phyloP scores from a whole-genome alignment of 2,113 vertebrate genomes.

The Ameiurus melas region DNA sequence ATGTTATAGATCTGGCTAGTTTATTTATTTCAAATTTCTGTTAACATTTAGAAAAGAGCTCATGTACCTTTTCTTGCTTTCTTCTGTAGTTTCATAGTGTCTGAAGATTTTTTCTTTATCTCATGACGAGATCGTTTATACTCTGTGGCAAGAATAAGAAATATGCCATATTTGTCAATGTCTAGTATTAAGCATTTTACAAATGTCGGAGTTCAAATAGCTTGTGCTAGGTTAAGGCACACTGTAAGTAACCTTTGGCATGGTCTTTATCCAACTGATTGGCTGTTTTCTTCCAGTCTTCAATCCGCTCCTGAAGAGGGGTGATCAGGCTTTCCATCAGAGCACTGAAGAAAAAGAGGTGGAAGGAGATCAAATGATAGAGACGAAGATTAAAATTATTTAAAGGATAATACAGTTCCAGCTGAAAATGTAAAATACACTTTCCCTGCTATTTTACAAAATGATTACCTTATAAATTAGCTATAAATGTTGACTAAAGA shows the following conservation, averaged over 20 bases:
- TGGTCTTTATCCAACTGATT: slow-evolving; percentile 98
- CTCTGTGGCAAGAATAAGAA: slow-evolving; percentile 71
- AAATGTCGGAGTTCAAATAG: background rate
- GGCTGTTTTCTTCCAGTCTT: slow-evolving; percentile 97
- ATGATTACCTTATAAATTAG: background rate
- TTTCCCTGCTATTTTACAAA: background rate
- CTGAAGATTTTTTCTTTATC: slow-evolving; percentile 98
- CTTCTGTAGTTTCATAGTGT: slow-evolving; percentile 97
- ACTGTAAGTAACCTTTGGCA: slow-evolving; percentile 80
- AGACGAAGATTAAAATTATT: background rate
- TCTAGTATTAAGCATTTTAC: background rate
- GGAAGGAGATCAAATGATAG: background rate
- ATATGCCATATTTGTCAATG: background rate
- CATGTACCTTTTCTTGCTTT: slow-evolving; percentile 93
- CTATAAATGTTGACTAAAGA: background rate
- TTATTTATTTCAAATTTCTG: background rate
- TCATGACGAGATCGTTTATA: slow-evolving; percentile 97
- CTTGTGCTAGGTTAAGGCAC: background rate
- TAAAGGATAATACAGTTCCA: background rate
- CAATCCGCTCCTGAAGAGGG: slow-evolving; percentile 94
- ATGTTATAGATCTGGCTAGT: background rate
- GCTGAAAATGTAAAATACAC: background rate
- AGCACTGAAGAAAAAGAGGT: slow-evolving; percentile 70
- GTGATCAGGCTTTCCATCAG: slow-evolving; percentile 96
- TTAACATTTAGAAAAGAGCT: background rate